Conservation (phyloP, 53 echinoderm and acorn worm species). For the Temnopleurus reevesii region DNA sequence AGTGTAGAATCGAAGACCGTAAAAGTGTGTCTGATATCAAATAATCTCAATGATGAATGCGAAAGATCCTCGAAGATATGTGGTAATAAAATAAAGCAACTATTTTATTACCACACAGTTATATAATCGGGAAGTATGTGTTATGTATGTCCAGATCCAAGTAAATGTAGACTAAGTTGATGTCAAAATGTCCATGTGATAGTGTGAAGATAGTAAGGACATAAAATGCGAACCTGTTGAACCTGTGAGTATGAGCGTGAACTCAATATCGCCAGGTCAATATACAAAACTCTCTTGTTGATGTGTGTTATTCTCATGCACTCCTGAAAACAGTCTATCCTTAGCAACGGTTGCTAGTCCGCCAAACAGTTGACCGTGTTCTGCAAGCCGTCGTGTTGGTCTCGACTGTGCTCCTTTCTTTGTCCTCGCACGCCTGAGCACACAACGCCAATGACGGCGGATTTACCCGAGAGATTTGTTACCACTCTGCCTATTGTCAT, state of each 20-base stretch:
- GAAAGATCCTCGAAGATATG: neutral
- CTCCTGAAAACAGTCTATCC: constrained; percentile 53
- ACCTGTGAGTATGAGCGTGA: neutral
- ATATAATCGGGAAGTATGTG: neutral
- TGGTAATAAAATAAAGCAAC: neutral
- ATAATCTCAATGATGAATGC: neutral
- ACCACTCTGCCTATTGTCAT: constrained; percentile 47
- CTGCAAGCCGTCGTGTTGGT: neutral
- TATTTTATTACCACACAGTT: neutral
- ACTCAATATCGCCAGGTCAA: neutral
- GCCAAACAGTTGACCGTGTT: constrained; percentile 26
- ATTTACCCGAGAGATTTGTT: neutral
- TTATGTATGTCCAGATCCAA: neutral
- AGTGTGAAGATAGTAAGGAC: neutral
- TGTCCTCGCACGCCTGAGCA: neutral
- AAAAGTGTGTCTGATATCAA: neutral
- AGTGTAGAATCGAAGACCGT: neutral
- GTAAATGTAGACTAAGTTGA: neutral
- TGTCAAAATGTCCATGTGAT: neutral
- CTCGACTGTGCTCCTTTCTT: neutral
- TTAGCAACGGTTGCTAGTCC: constrained; percentile 62
- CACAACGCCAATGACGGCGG: neutral
- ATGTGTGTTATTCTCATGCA: constrained; percentile 11
- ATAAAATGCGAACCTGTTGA: neutral
- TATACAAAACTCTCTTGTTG: neutral